phyloP scores from a whole-genome alignment of 2,797 vertebrate species.

The Thaleichthys pacificus region DNA sequence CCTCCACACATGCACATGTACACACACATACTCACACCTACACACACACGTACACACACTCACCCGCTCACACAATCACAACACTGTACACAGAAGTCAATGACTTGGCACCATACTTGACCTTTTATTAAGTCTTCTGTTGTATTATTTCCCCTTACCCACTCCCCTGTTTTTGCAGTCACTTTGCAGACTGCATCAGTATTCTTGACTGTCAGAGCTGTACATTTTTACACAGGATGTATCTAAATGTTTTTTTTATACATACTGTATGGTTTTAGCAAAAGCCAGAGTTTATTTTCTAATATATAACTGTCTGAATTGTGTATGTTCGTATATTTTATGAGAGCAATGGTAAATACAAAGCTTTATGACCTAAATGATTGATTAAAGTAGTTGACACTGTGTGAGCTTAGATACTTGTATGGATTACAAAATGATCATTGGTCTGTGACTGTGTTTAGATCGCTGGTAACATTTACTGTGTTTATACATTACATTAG shows the following conservation, averaged over 20 bases:
- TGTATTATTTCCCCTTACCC: slow-evolving; percentile 4
- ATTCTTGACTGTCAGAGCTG: slow-evolving; percentile 12
- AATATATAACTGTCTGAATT: slow-evolving; percentile 32
- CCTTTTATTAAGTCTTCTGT: neutral
- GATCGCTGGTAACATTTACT: too few relatives aligned
- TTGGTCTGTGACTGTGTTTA: slow-evolving; percentile 18
- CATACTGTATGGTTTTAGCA: slow-evolving; percentile 21
- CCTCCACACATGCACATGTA: neutral
- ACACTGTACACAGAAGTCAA: neutral
- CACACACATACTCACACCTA: neutral
- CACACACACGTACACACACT: neutral
- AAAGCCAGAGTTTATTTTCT: slow-evolving; percentile 28
- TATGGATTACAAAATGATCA: neutral
- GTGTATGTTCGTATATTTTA: slow-evolving; percentile 35
- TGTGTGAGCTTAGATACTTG: slow-evolving; percentile 35
- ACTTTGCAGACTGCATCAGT: neutral
- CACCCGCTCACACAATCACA: neutral
- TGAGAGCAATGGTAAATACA: slow-evolving; percentile 19
- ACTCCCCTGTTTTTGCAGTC: slow-evolving; percentile 6
- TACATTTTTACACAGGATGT: slow-evolving; percentile 11
- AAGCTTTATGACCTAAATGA: slow-evolving; percentile 39
- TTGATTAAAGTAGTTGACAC: slow-evolving; percentile 46
- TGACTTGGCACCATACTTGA: neutral
- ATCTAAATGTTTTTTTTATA: slow-evolving; percentile 24
- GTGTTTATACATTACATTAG: neutral